A percentile compares a stretch with the other conserved stretches of the same genome.
These are phyloP conservation scores for Lates calcarifer DNA, from an alignment of 2,113 vertebrate genomes.

Conservation along the genomic window DNA sequence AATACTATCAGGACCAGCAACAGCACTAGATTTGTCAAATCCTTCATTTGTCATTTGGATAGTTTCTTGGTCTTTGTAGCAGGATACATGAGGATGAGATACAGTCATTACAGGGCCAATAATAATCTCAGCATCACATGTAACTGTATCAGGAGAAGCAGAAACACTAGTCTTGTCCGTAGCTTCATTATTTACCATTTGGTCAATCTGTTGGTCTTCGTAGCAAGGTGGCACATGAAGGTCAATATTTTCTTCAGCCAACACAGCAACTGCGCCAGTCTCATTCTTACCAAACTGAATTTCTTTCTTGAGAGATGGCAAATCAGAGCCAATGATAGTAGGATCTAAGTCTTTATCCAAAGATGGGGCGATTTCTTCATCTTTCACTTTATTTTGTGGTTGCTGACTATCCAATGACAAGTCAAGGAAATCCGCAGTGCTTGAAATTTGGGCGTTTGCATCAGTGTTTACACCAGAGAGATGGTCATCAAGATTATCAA, in stretches of 20 bases:
- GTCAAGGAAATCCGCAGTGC: neutral
- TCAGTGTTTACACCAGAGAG: neutral
- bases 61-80: neutral
- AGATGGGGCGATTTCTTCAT: conserved; percentile 1
- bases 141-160: neutral
- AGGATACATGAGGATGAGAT: neutral
- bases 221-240: neutral
- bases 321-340: neutral
- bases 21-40: neutral
- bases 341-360: neutral
- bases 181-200: neutral
- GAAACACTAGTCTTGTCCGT: neutral
- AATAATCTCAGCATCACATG: neutral
- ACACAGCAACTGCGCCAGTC: neutral
- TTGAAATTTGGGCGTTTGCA: neutral
- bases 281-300: neutral
- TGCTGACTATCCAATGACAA: neutral
- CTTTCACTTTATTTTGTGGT: neutral
- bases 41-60: neutral
- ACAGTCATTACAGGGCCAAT: neutral
- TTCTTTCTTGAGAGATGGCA: neutral
- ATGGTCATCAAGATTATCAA: neutral
- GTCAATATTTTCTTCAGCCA: conserved; percentile 1
- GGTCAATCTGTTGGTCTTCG: neutral
- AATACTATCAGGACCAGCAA: neutral